Base-by-base conservation (phyloP, 2,797 vertebrate genomes). In the Acanthornis magna region DNA sequence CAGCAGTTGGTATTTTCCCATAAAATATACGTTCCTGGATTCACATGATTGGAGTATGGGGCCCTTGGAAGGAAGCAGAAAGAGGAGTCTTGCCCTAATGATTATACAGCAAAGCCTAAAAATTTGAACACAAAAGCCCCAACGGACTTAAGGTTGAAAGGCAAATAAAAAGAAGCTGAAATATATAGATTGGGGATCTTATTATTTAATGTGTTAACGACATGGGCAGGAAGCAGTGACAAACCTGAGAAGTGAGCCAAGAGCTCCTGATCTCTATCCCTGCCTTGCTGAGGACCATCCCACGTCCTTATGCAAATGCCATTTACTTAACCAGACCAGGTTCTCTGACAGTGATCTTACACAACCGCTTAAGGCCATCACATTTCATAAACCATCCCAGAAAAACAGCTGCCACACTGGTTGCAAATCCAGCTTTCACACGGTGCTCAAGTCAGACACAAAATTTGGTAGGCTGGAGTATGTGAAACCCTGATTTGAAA, bases 1-100 rank as follows among this genome's bases (percentile, higher is more conserved):
- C 95, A 96, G 93, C 43, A 78, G n/a, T 8, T 58, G n/a, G 38
- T 89, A 19, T 48, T 85, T 85, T 88, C 79, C 76, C 84, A 77
- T 65, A 63, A 87, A 92, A 77, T 10, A 60, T 2, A 38, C 14
- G 14, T 45, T 85, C 57, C 65, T 89, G 68, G 75, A 89, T 87
- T 89, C 84, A 89, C 36, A 34, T 27, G 60, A 76, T 6, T 2
- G 8, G 38, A 83, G n/a, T 5, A 50, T 0, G 53, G 70, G 72
- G 86, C 88, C 85, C 60, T 72, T 47, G 68, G 81, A 96, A 88
- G 75, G 84, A 79, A 80, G 65, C 51, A 81, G 36, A 63, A 87
- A 11, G 60, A 87, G 15, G 26, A 48, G 30, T 34, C 72, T 67
- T 76, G 71, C 78, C 85, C 53, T 86, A 48, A 71, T 4, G 63